Conservation (phyloP, 2,113 vertebrate species). For the Paramormyrops kingsleyae region DNA sequence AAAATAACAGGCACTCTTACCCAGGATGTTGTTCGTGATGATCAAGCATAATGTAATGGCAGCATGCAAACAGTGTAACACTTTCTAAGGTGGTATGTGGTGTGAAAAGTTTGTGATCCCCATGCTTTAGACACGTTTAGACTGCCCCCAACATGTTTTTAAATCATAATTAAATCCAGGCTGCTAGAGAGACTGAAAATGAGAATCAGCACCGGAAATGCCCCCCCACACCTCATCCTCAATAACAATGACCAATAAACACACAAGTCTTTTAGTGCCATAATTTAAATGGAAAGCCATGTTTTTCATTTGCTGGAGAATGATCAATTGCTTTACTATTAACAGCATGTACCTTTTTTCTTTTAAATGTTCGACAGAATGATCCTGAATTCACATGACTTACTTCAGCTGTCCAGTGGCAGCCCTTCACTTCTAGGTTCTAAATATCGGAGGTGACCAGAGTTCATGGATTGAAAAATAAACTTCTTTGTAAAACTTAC, state of each 20-base stretch:
- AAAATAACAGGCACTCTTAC: neutral
- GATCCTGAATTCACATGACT: no score
- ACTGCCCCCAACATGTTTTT: neutral
- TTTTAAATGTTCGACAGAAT: neutral
- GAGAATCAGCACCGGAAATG: no score
- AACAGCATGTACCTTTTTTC: neutral
- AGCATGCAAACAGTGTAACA: neutral
- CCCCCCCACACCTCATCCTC: no score
- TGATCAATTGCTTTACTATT: neutral
- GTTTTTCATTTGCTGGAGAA: no score
- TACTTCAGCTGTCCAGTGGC: no score
- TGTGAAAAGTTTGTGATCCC: neutral
- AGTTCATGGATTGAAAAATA: neutral
- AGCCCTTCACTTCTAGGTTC: neutral
- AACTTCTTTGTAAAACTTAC: neutral
- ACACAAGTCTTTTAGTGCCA: no score
- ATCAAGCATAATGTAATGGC: neutral
- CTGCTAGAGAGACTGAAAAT: neutral
- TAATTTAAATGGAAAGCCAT: no score
- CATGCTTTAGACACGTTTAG: neutral
- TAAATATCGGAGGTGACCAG: neutral
- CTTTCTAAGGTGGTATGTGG: neutral
- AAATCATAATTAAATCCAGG: neutral
- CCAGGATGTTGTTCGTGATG: neutral
- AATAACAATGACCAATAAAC: no score